Conservation (phyloP, 2,797 vertebrate genomes). For the Paedocypris micromegethes region DNA sequence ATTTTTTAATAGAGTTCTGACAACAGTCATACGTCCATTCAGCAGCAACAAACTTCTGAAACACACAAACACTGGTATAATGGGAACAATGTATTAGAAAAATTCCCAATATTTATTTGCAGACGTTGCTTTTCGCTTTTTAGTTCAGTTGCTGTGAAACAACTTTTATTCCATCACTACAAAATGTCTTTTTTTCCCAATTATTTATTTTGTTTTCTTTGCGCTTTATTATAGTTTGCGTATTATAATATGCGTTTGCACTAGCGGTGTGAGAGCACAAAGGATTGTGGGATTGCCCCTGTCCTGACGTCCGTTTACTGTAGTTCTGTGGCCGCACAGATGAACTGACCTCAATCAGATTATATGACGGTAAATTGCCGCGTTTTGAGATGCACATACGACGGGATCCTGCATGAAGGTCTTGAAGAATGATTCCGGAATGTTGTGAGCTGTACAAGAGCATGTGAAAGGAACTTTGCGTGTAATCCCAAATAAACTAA, state of each 20-base stretch:
- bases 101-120: no score
- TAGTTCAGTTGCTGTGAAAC: no score
- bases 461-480: slow-evolving; percentile 50
- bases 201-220: no score
- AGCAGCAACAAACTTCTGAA: no score
- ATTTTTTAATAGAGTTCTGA: no score
- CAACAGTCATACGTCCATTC: no score
- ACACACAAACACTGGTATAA: no score
- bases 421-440: slow-evolving; percentile 34
- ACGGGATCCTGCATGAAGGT: slow-evolving; percentile 44
- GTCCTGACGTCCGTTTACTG: slow-evolving; percentile 30
- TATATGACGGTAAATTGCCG: neutral
- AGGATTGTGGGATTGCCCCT: slow-evolving; percentile 8
- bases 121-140: no score
- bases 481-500: slow-evolving; percentile 60
- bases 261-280: slow-evolving; percentile 30
- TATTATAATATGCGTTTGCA: slow-evolving; percentile 21
- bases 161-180: no score
- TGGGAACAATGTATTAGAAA: no score
- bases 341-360: slow-evolving; percentile 7
- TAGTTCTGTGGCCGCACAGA: slow-evolving; percentile 14
- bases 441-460: slow-evolving; percentile 47
- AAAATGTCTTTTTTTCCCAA: no score
- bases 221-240: no score
- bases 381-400: neutral